Conservation (phyloP, 2,113 vertebrate species). For the Pomatostomus ruficeps region DNA sequence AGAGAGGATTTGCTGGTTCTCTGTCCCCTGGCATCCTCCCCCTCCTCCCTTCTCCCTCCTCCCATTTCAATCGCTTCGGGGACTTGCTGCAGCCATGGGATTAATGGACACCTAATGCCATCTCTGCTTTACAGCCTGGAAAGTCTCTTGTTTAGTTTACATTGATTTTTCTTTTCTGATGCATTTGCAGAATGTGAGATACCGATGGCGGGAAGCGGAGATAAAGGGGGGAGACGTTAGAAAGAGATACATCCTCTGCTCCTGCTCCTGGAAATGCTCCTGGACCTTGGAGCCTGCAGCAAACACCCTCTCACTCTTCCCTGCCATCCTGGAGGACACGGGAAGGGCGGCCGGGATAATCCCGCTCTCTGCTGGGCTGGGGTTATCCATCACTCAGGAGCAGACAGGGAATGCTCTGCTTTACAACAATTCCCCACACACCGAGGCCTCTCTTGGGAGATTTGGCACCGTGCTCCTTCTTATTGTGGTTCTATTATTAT, state of each 20-base stretch:
- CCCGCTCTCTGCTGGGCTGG: neutral
- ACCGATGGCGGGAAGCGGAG: constrained; percentile 19
- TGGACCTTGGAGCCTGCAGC: neutral
- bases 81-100: constrained; percentile 16
- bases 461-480: neutral
- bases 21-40: neutral
- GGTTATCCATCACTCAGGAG: neutral
- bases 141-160: constrained; percentile 65
- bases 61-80: neutral
- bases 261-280: neutral
- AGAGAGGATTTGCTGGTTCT: neutral
- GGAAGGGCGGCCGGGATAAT: constrained; percentile 17
- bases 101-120: constrained; percentile 49
- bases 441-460: neutral
- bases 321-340: constrained; percentile 4
- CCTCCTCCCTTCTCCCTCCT: neutral
- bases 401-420: neutral
- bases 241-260: neutral
- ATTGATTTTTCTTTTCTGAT: constrained; percentile 73
- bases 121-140: constrained; percentile 52
- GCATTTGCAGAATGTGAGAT: constrained; percentile 69
- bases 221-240: constrained; percentile 17
- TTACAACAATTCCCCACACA: neutral
- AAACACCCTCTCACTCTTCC: neutral
- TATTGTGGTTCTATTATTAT: neutral